phyloP scores from a whole-genome alignment of 2,797 vertebrate genomes.

The Fistularia commersonii region DNA sequence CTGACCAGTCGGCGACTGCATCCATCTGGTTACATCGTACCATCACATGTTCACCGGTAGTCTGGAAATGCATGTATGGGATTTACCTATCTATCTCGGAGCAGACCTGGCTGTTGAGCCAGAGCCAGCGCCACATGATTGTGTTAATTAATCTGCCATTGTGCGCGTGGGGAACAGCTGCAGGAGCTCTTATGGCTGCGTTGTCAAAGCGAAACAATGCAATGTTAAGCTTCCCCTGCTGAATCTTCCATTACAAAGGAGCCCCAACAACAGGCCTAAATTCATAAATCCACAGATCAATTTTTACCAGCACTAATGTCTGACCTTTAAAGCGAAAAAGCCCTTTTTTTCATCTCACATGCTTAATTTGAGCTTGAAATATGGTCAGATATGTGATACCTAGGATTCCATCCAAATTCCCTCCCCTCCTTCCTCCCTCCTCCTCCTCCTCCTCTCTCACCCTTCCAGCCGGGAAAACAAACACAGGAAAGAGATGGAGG shows the following conservation, averaged over 20 bases:
- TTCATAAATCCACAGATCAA: conserved; percentile 96
- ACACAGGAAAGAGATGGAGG: conserved; percentile 72
- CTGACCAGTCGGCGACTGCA: conserved; percentile 87
- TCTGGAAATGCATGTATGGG: conserved; percentile 93
- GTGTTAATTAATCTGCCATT: conserved; percentile 99
- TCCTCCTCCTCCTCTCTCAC: too few species aligned
- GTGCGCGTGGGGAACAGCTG: conserved; percentile 98
- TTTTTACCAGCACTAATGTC: conserved; percentile 96
- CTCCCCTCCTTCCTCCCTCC: conserved; percentile 33
- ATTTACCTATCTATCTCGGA: conserved; percentile 99
- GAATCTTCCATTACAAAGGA: conserved; percentile 98
- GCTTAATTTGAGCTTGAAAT: conserved; percentile 91
- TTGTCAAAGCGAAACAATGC: conserved; percentile 99
- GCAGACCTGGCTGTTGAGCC: conserved; percentile 98
- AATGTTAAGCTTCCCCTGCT: conserved; percentile 94
- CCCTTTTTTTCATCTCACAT: conserved; percentile 52
- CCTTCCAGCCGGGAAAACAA: conserved; percentile 83
- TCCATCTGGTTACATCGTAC: conserved; percentile 83
- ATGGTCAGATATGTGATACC: conserved; percentile 90
- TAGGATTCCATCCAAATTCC: conserved; percentile 79
- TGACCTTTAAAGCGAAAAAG: conserved; percentile 92
- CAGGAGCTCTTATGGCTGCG: conserved; percentile 92
- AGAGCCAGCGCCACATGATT: conserved; percentile 97
- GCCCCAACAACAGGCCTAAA: conserved; percentile 92
- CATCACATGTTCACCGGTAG: conserved; percentile 82